These are phyloP conservation scores for Tuta absoluta DNA, from an alignment of 2,888 invertebrate genomes.

Conservation along the genomic window DNA sequence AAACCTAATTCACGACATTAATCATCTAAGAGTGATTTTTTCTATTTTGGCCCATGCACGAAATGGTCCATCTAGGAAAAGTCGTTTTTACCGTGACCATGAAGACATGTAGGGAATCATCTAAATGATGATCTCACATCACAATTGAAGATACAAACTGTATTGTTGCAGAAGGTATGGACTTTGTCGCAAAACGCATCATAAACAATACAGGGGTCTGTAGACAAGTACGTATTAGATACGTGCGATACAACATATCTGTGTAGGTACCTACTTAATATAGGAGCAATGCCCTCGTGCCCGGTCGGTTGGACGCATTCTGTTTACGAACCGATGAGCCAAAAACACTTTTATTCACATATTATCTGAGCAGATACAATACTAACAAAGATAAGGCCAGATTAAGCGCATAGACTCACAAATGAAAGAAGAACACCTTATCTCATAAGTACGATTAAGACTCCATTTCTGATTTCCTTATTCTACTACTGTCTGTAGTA, in stretches of 20 bases:
- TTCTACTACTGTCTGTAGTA: conserved; percentile 33
- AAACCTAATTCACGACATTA: no score
- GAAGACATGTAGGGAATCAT: no score
- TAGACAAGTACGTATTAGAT: conserved; percentile 24
- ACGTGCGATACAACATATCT: conserved; percentile 40
- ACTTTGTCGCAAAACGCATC: not conserved
- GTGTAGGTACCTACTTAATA: conserved; percentile 30
- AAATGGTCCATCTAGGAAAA: no score
- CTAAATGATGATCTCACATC: no score
- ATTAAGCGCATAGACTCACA: conserved; percentile 33
- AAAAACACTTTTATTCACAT: conserved; percentile 51
- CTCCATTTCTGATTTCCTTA: conserved; percentile 56
- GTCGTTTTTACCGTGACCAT: no score
- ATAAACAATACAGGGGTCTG: conserved; percentile 16
- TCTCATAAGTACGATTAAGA: conserved; percentile 45
- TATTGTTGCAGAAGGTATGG: not conserved
- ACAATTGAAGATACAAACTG: no score
- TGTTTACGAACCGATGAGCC: conserved; percentile 62
- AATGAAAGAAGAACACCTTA: conserved; percentile 42
- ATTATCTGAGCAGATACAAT: conserved; percentile 34
- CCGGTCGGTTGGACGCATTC: conserved; percentile 58
- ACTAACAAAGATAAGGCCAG: conserved; percentile 30
- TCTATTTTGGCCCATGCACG: no score
- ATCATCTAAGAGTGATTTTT: no score
- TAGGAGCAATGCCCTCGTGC: conserved; percentile 68